Base-by-base conservation (phyloP, 1,140 invertebrate species). In the Calliopsis andreniformis region DNA sequence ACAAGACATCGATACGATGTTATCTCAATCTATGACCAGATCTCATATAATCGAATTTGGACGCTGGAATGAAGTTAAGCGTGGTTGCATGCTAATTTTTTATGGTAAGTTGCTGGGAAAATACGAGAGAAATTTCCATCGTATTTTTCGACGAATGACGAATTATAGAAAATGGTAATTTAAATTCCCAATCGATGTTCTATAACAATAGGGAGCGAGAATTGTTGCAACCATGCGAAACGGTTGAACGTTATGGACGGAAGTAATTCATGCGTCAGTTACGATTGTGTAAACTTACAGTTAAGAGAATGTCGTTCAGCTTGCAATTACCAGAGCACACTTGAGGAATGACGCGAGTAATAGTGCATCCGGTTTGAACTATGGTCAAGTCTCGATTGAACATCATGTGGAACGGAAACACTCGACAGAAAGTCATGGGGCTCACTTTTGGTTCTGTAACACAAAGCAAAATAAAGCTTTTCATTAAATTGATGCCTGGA, bases 401-500 rank as follows among this genome's bases (percentile, higher is more conserved):
- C 94, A 98, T 95, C 76, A 99, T 92, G 90, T 99, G 98, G 90
- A 99, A 99, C 16, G 98, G 98, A 91, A 99, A 99, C 3, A 98
- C 96, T 63, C 96, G 94, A 89, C 97, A 98, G 92, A 99, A 99
- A 16, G 97, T 98, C 12, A 95, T 94, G 18, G 97, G 97, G 88
- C 96, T 97, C 58, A 98, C 96, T 92, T 96, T 97, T 84, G 92
- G 96, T 81, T 97, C 97, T 97, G 91, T 39, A 93, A 90, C 61
- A 67, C 25, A 47, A 30, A 45, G 5, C 35, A 10, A 32, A 55
- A 23, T 16, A 43, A 43, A 25, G 16, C 42, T 43, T 43, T 3
- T 10, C 3, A 12, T n/a, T n/a, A n/a, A n/a, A n/a, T n/a, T n/a
- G n/a, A n/a, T n/a, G n/a, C n/a, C n/a, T n/a, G n/a, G n/a, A n/a